Base-by-base conservation (phyloP, 2,888 invertebrate species). In the Eupithecia centaureata region DNA sequence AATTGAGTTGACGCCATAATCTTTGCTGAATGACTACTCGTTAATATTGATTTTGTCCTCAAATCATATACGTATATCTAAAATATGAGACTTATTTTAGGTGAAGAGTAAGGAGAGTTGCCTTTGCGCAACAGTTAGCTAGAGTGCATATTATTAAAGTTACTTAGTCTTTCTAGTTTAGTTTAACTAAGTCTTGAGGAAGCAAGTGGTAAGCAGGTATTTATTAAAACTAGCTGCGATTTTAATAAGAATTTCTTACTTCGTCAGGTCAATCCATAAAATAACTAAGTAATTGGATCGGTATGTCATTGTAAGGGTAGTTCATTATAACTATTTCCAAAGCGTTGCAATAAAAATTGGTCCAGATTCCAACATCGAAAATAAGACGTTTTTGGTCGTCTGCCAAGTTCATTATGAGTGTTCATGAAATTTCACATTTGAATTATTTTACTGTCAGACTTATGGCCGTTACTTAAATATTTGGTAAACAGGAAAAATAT, bases 381-480 rank as follows among this genome's bases (percentile, higher is more conserved):
- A 93, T 93, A 93, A 93, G 92, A 93, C 92, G 92, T 93, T 91
- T 90, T 93, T 93, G 93, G 92, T 91, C 89, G 88, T 76, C 81
- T 92, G 93, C 93, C 93, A 93, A 93, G 92, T 93, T 93, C 93
- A 93, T 93, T 93, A 93, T 93, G 92, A 92, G 89, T 90, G 93
- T 92, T 93, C 92, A 92, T 93, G 93, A 93, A 93, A 91, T 92
- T 93, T 93, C 91, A 92, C 93, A 93, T 93, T 93, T 92, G 92
- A 93, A 93, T 93, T 93, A 93, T 93, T 93, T 93, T 93, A 93
- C 92, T 91, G 91, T 89, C 92, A 91, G 93, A 93, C 90, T 92
- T 93, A 93, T 92, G 87, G 90, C 90, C 86, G 92, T 92, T 93
- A 92, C 93, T 92, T 92, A 92, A 92, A 92, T 92, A 92, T 92